phyloP scores from a whole-genome alignment of 2,113 vertebrate species.

The Hippocampus abdominalis region DNA sequence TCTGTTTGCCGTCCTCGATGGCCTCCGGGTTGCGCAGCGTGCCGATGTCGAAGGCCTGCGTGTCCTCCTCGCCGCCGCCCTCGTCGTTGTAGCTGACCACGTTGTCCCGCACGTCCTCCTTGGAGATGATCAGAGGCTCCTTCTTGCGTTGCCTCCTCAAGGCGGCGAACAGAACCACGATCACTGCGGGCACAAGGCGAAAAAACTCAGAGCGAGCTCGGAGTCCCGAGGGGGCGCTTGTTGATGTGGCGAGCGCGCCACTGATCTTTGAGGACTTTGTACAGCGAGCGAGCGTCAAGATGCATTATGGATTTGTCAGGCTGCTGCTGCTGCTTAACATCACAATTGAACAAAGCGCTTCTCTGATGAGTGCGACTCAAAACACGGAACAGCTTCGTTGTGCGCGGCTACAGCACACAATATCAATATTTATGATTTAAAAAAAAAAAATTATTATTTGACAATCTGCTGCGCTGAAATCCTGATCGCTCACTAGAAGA shows the following conservation, averaged over 20 bases:
- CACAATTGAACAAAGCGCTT: slow-evolving; percentile 5
- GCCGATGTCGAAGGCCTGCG: slow-evolving; percentile 94
- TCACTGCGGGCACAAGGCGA: slow-evolving; percentile 70
- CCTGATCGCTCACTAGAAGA: neutral
- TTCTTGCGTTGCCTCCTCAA: slow-evolving; percentile 89
- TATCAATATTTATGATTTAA: neutral
- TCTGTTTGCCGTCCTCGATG: slow-evolving; percentile 86
- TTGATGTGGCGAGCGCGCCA: slow-evolving; percentile 37
- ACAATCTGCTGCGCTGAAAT: neutral
- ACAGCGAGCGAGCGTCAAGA: slow-evolving; percentile 31
- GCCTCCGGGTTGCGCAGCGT: slow-evolving; percentile 91
- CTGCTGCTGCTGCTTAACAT: slow-evolving; percentile 20
- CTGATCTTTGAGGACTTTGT: slow-evolving; percentile 52
- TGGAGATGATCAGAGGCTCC: slow-evolving; percentile 96
- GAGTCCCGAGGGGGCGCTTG: slow-evolving; percentile 28
- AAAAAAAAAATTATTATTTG: neutral
- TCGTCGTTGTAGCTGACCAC: slow-evolving; percentile 97
- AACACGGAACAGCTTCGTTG: neutral
- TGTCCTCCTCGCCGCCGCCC: slow-evolving; percentile 96
- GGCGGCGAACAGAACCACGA: slow-evolving; percentile 90
- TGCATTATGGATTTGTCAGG: slow-evolving; percentile 42
- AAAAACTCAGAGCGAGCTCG: neutral
- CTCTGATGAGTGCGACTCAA: neutral
- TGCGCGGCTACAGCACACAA: neutral
- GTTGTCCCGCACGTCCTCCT: slow-evolving; percentile 95